Conservation (phyloP, 2,888 invertebrate genomes). For the Chrysina gloriosa region DNA sequence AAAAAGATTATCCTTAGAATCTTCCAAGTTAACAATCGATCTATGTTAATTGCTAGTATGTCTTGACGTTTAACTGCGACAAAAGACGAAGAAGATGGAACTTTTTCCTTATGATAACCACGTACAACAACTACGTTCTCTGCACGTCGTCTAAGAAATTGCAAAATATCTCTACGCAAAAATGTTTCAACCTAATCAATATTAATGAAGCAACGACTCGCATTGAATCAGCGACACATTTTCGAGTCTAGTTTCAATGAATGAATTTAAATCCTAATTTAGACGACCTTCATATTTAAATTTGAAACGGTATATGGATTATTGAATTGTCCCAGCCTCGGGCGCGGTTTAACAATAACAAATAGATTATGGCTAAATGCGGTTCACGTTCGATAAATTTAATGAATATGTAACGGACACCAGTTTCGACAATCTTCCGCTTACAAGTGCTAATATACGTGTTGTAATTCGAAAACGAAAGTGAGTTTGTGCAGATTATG, state of each 20-base stretch:
- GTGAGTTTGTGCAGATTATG: too few species aligned
- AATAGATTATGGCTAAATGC: not conserved
- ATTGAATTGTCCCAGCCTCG: not conserved
- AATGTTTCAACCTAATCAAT: not conserved
- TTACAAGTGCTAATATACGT: constrained; percentile 7
- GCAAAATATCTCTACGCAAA: not conserved
- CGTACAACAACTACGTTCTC: not conserved
- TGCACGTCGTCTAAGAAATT: not conserved
- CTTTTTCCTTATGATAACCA: constrained; percentile 9
- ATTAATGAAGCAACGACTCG: not conserved
- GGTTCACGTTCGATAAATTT: constrained; percentile 7
- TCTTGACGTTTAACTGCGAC: not conserved
- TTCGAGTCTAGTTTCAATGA: not conserved
- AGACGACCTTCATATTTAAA: constrained; percentile 16
- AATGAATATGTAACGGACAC: constrained; percentile 17
- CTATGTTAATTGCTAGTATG: not conserved
- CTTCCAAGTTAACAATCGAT: not conserved
- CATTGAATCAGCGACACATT: constrained; percentile 6
- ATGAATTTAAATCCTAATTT: constrained; percentile 22
- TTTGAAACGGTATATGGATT: constrained; percentile 14
- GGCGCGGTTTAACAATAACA: constrained; percentile 13
- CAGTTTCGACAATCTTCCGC: not conserved
- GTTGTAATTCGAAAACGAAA: constrained; percentile 1
- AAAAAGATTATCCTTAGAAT: not conserved
- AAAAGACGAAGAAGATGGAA: not conserved